Percentiles rank a stretch among this genome's conserved stretches.
These are phyloP conservation scores for Lasioglossum figueresi DNA, from an alignment of 2,888 invertebrate species.

Conservation along the genomic window DNA sequence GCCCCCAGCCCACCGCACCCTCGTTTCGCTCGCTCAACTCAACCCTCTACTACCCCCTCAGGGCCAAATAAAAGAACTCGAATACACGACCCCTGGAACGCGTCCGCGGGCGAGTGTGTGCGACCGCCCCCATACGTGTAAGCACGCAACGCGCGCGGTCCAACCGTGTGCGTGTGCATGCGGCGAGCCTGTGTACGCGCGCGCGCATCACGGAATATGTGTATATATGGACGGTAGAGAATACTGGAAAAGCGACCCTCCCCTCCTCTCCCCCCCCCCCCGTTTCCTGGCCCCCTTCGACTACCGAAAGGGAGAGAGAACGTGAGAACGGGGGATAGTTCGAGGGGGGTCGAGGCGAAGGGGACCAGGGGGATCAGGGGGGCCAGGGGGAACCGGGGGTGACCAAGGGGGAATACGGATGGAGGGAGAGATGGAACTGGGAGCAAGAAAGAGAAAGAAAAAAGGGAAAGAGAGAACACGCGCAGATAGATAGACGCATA, in stretches of 20 bases:
- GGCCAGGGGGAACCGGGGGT: neutral
- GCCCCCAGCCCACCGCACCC: conserved; percentile 77
- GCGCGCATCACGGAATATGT: conserved; percentile 51
- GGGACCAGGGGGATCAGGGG: neutral
- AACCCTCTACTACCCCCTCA: conserved; percentile 75
- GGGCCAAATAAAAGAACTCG: conserved; percentile 82
- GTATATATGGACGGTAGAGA: conserved; percentile 60
- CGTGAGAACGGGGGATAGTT: conserved; percentile 20
- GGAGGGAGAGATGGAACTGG: neutral
- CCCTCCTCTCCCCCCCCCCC: neutral
- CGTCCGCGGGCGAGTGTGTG: conserved; percentile 33
- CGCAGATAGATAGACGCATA: conserved; percentile 68
- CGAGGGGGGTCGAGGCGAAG: neutral
- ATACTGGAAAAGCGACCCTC: conserved; percentile 68
- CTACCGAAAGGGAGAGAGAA: conserved; percentile 57
- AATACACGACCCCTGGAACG: conserved; percentile 75
- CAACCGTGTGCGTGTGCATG: conserved; percentile 4
- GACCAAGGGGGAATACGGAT: neutral
- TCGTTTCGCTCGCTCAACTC: conserved; percentile 72
- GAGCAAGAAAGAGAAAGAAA: conserved; percentile 22
- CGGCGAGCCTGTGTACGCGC: conserved; percentile 42
- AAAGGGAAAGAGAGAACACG: conserved; percentile 52
- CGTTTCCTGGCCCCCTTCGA: conserved; percentile 7
- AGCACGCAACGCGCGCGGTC: conserved; percentile 33
- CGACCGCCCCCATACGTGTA: conserved; percentile 41